Evolutionary conservation across 2,797 vertebrate species (phyloP).

Genomic region (Nothura maculosa): DNA sequence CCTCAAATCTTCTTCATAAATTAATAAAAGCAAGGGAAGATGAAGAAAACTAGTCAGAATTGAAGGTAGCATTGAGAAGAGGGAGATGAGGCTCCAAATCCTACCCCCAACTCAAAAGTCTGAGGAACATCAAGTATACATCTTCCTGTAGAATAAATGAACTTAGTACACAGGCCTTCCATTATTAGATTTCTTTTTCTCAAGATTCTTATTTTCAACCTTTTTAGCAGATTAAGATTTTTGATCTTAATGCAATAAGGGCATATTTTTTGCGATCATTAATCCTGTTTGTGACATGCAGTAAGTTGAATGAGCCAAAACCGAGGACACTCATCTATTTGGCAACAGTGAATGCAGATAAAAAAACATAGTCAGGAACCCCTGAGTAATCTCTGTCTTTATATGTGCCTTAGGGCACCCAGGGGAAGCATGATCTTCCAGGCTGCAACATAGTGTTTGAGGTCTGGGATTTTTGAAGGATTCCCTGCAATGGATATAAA

Average conservation of each 20-base stretch:
- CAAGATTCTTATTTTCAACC: neutral
- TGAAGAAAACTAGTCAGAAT: neutral
- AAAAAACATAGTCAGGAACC: neutral
- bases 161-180: neutral
- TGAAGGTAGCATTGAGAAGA: rapidly evolving
- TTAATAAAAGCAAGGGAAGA: neutral
- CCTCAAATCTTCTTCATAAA: neutral
- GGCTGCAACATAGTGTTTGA: neutral
- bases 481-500: neutral
- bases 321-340: neutral
- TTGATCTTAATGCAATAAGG: neutral
- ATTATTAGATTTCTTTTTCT: neutral
- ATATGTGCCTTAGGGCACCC: rapidly evolving
- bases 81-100: neutral
- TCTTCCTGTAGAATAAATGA: neutral
- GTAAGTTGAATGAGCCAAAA: neutral
- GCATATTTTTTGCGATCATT: neutral
- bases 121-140: neutral
- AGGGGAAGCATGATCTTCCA: neutral
- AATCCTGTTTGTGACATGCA: neutral
- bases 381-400: neutral
- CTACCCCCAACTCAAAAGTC: neutral
- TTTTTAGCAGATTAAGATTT: neutral
- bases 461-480: neutral
- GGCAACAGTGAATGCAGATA: neutral